Evolutionary conservation across 2,888 invertebrate species (phyloP), one percentile per base, ranked within the genome.

Genomic region (Ceraclea dissimilis): DNA sequence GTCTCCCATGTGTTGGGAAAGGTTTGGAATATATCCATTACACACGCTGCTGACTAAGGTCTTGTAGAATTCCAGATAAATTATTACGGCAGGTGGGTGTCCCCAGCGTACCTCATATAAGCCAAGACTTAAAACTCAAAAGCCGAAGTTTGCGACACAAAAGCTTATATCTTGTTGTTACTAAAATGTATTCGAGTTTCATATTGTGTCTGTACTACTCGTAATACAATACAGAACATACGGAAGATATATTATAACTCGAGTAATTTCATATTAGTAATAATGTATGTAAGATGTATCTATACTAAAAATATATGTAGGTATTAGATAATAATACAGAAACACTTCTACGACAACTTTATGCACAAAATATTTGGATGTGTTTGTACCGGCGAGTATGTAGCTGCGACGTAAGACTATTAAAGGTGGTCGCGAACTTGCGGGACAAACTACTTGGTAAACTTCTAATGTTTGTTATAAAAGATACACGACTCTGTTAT

Each of bases 101-200:
- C 47, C 47, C 18, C 2, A 47, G 47, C 18, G 26, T 47, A 49
- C 52, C 53, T 53, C 19, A 18, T 26, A 17, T 50, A 50, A 50
- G 33, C 50, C 21, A 22, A 13, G 20, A 47, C 55, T 48, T 53
- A 50, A 51, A 51, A 54, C 54, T 58, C 49, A 56, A 51, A 51
- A 51, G 49, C 54, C 51, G 50, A 48, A 51, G 39, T 58, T 54
- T 51, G 49, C 48, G 39, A 58, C 58, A 54, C 54, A 54, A 54
- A 39, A 54, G 54, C 58, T 54, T 58, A 54, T 58, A 54, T 58
- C 52, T 26, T 26, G 26, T 26, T 26, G 26, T 57, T 26, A 26
- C 26, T 26, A 10, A 26, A 26, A 26, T 26, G 10, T 26, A 26
- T 26, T 26, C 10, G 5, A 26, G n/a, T n/a, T n/a, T n/a, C n/a